Base-by-base conservation (phyloP, 2,888 invertebrate species). In the Andrena hattorfiana region DNA sequence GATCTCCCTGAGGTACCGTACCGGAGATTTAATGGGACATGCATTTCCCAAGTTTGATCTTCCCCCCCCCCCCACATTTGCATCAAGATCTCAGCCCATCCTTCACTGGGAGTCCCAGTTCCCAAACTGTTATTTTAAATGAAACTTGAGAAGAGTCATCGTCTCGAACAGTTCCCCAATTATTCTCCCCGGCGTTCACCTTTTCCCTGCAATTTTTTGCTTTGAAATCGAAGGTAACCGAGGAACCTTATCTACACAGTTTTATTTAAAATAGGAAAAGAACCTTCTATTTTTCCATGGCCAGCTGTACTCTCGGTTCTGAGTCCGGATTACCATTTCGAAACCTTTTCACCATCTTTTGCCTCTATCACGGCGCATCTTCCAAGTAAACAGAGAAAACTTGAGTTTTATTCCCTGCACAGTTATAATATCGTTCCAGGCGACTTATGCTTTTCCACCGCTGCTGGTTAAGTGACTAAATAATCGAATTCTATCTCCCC, bases 241-340 rank as follows among this genome's bases (percentile, higher is more conserved):
- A 16, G 23, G 16, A 7, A 60, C 2, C 5, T 28, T 60, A 28
- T 10, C 26, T 7, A 2, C 16, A 16, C 48, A 42, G 13, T 23
- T 42, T 63, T 63, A 30, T 54, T 69, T 64, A 20, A 56, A 69
- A 32, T n/a, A 54, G 69, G 3, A 78, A 69, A 79, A 13, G 56
- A 28, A 20, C n/a, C 32, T 26, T 48, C 42, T 16, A 63, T 69
- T 79, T 77, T 69, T 69, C 32, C 42, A 13, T 26, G 32, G 56
- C 26, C 10, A 10, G 32, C 32, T 23, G 30, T 68, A 32, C 32
- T 54, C 32, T 8, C 59, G n/a, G 54, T 13, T 56, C 54, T 26
- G 0, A 23, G 2, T n/a, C 20, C 54, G 23, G 35, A 51, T 64
- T 51, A 63, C 54, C 64, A 42, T 23, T 20, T 10, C 51, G 49